phyloP scores from a whole-genome alignment of 2,888 invertebrate genomes.

The Ichneumoninae sp. region DNA sequence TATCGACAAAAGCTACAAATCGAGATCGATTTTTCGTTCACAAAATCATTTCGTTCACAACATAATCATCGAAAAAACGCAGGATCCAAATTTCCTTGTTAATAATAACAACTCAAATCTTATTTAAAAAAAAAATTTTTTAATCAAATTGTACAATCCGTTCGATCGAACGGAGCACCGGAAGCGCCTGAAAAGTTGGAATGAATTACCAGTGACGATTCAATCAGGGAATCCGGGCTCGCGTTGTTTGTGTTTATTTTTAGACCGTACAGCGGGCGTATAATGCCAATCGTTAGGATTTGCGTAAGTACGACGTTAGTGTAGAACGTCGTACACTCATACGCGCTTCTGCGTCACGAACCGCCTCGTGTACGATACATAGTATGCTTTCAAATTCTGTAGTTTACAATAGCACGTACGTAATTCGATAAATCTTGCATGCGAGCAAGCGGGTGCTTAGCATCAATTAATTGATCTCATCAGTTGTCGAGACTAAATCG shows the following conservation, averaged over 20 bases:
- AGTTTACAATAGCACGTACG: background rate
- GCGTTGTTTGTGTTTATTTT: conserved; percentile 38
- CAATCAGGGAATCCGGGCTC: conserved; percentile 25
- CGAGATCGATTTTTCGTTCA: too few species aligned
- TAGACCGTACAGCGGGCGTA: conserved; percentile 14
- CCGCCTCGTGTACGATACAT: background rate
- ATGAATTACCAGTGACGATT: conserved; percentile 36
- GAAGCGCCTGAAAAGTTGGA: background rate
- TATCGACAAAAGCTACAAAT: too few species aligned
- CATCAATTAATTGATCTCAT: conserved; percentile 31
- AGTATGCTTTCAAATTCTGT: background rate
- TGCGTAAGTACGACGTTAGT: conserved; percentile 21
- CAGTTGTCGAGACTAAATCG: conserved; percentile 11
- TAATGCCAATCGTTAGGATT: conserved; percentile 35
- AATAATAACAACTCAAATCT: too few species aligned
- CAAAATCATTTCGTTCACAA: too few species aligned
- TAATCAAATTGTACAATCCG: background rate
- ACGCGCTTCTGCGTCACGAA: conserved; percentile 26
- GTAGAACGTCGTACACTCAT: conserved; percentile 13
- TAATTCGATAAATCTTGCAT: conserved; percentile 25
- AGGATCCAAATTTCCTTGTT: too few species aligned
- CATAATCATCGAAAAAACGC: too few species aligned
- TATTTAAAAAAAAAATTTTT: too few species aligned
- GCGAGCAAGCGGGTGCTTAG: background rate
- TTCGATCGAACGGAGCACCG: background rate